phyloP scores from a whole-genome alignment of 92 coral and sea anemone genomes.

The Palythoa caribaeorum region DNA sequence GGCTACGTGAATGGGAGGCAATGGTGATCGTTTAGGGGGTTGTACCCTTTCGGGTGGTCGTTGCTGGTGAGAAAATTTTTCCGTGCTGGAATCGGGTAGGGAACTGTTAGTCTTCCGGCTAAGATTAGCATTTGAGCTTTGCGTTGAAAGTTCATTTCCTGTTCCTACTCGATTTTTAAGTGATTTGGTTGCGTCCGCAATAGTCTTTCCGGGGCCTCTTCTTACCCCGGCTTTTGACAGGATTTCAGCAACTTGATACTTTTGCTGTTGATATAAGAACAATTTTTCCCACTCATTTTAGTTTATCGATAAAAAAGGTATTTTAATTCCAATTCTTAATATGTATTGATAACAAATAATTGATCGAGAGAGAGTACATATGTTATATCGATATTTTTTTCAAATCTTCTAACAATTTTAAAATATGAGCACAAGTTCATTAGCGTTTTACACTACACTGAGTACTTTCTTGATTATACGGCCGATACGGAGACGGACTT shows the following conservation, averaged over 20 bases:
- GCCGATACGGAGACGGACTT: no score
- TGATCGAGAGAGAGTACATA: no score
- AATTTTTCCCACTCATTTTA: background rate
- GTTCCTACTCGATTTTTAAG: slow-evolving; percentile 13
- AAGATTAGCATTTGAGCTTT: background rate
- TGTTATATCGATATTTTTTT: no score
- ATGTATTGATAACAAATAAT: no score
- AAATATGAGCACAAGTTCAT: no score
- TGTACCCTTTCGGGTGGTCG: background rate
- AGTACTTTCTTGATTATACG: no score
- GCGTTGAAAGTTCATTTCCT: background rate
- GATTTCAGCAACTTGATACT: slow-evolving; percentile 81
- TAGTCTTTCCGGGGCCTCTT: slow-evolving; percentile 87
- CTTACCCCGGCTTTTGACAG: slow-evolving; percentile 91
- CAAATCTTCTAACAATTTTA: no score
- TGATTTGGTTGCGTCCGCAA: slow-evolving; percentile 66
- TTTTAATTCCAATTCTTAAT: no score
- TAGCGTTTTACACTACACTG: no score
- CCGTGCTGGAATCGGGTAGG: background rate
- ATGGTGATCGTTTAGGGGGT: background rate
- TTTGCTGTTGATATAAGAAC: slow-evolving; percentile 66
- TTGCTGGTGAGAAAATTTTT: background rate
- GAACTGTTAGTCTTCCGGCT: background rate
- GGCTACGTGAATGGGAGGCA: slow-evolving; percentile 17
- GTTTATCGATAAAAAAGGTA: background rate